These are phyloP conservation scores for Stenchaetothrips biformis DNA, from an alignment of 2,888 invertebrate genomes.

Conservation along the genomic window DNA sequence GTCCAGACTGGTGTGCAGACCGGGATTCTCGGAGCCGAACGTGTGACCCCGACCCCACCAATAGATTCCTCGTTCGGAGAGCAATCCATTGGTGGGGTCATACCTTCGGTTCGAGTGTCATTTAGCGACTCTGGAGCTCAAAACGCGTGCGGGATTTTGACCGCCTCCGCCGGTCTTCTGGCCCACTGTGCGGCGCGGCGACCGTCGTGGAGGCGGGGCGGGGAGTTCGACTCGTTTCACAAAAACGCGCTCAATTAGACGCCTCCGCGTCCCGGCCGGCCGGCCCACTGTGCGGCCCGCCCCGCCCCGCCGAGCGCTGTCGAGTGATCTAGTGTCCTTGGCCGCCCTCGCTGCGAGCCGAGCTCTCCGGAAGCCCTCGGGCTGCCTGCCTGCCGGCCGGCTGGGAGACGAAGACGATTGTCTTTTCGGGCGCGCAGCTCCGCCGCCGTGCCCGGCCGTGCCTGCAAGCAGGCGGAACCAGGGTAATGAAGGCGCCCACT, in stretches of 20 bases:
- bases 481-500: background rate
- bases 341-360: background rate
- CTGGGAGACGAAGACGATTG: background rate
- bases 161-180: too few species aligned
- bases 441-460: too few species aligned
- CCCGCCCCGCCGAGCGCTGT: background rate
- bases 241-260: background rate
- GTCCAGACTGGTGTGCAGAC: too few species aligned
- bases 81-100: too few species aligned
- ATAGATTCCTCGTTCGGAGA: too few species aligned
- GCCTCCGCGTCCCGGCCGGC: background rate
- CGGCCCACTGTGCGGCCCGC: too few species aligned
- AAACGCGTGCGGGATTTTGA: too few species aligned
- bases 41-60: too few species aligned
- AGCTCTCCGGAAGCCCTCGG: background rate
- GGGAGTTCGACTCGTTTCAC: background rate
- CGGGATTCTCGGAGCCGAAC: too few species aligned
- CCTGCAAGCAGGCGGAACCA: background rate
- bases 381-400: background rate
- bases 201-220: background rate
- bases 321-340: slow-evolving; percentile 12
- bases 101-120: too few species aligned
- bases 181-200: background rate
- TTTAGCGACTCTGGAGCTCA: too few species aligned
- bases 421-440: background rate